Base-by-base conservation (phyloP, 2,113 vertebrate species). In the Ageneiosus marmoratus region DNA sequence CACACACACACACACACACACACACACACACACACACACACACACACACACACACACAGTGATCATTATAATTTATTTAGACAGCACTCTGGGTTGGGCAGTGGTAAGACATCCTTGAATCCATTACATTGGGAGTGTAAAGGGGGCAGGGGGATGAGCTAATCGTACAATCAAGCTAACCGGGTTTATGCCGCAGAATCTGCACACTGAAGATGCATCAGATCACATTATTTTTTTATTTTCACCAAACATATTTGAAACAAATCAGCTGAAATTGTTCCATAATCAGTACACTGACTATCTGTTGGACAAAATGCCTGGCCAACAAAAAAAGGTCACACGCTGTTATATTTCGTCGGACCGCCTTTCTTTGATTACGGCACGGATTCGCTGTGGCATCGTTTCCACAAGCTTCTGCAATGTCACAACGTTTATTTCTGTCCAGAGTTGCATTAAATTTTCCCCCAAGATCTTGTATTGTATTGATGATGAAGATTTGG, bases 121-220 rank as follows among this genome's bases (percentile, higher is more conserved):
- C 50, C 77, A 83, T 83, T 86, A 77, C 74, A 46, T 24, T 74
- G 50, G 44, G 37, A 48, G 51, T 16, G 51, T 74, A 22, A 32
- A 86, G 72, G 46, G 34, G 32, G 34, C 22, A 53, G 56, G 56
- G 16, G 18, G 22, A 77, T 79, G 72, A 72, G 72, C 51, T 70
- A 70, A 83, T 80, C 29, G 2, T 44, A 44, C 48, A 7, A 24
- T 10, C 4, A 32, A 27, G 51, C 29, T 46, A 29, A 41, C 65
- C 51, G 60, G n/a, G 48, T 67, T 77, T 44, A 48, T 27, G 46
- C 63, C 44, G 63, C 29, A 84, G 29, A 48, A 37, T 56, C 27
- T 63, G n/a, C 58, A 56, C 56, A 46, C 56, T 20, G 20, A 55
- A 50, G 18, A 50, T 1, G 60, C 27, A 29, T 9, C 18, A 79